Base-by-base conservation (phyloP, 2,113 vertebrate genomes). In the Leuciscus idus region DNA sequence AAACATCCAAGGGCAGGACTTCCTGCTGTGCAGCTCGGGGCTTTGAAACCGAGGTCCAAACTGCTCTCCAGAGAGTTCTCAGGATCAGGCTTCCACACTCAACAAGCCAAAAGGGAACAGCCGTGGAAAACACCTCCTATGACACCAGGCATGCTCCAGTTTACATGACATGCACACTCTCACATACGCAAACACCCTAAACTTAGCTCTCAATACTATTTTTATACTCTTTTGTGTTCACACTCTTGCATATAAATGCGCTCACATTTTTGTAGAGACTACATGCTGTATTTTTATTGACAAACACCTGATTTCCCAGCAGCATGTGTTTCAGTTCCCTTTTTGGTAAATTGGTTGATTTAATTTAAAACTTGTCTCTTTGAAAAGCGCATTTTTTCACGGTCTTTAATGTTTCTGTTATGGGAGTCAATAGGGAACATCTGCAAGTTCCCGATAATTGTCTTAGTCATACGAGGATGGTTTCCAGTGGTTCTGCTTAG, bases 21-120 rank as follows among this genome's bases (percentile, higher is more conserved):
- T 95, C 95, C 94, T 94, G 93, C 92, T 90, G 70, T 66, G 90
- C 88, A 91, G 91, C 89, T 85, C 62, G 70, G 79, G 73, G 77
- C 94, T 95, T 95, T 95, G 93, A 95, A 94, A 91, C 80, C 62
- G 28, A 89, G 88, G 83, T 84, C 90, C 83, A 89, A 92, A 90
- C 66, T 4, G 66, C 86, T 92, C 94, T 90, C 92, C 0, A 43
- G 90, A 91, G 93, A 66, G 78, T 72, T 89, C 89, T 92, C 92
- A 92, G 91, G 90, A 92, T 92, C 91, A 81, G 89, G 46, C 52
- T 30, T 52, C 59, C 19, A 81, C 89, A 84, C 85, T 88, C 80
- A 90, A 90, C 92, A 93, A 93, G 91, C 92, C 92, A 85, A 72
- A 89, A 77, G 91, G 89, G 92, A 92, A 89, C 79, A 52, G 85